Conservation (phyloP, 1,140 invertebrate genomes). For the Cylas formicarius region DNA sequence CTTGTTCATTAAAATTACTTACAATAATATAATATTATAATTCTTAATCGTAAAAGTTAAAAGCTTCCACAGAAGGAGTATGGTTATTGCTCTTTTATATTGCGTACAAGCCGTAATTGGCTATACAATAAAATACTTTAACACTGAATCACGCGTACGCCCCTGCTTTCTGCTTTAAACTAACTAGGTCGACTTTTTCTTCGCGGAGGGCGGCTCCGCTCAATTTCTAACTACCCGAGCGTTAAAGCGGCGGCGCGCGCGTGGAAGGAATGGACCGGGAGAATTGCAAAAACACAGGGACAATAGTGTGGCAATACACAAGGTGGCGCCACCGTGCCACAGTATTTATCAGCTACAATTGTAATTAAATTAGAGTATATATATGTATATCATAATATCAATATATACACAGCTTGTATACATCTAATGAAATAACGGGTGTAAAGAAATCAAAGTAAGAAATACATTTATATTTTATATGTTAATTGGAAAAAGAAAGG, state of each 20-base stretch:
- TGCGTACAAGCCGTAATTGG: slow-evolving; percentile 44
- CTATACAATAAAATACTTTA: slow-evolving; percentile 26
- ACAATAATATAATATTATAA: slow-evolving; percentile 42
- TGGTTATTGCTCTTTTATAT: slow-evolving; percentile 49
- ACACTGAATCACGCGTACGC: no score
- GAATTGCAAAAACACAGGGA: slow-evolving; percentile 35
- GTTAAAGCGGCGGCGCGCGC: slow-evolving; percentile 1
- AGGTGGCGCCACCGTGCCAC: slow-evolving; percentile 39
- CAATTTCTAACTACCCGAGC: no score
- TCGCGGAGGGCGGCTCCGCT: no score
- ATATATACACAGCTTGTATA: slow-evolving; percentile 44
- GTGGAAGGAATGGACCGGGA: slow-evolving; percentile 19
- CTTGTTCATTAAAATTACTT: slow-evolving; percentile 44
- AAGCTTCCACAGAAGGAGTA: slow-evolving; percentile 48
- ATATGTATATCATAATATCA: slow-evolving; percentile 38
- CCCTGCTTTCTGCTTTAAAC: no score
- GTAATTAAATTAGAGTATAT: slow-evolving; percentile 38
- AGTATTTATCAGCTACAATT: slow-evolving; percentile 32
- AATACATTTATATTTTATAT: no score
- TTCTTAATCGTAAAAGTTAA: slow-evolving; percentile 42
- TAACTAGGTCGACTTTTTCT: no score
- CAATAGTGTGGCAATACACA: slow-evolving; percentile 36
- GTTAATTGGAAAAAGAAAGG: no score
- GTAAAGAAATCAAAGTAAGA: slow-evolving; percentile 24
- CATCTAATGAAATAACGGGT: slow-evolving; percentile 40